These are phyloP conservation scores for Geopemphigus sp. DNA, from an alignment of 1,140 invertebrate species.

Conservation along the genomic window DNA sequence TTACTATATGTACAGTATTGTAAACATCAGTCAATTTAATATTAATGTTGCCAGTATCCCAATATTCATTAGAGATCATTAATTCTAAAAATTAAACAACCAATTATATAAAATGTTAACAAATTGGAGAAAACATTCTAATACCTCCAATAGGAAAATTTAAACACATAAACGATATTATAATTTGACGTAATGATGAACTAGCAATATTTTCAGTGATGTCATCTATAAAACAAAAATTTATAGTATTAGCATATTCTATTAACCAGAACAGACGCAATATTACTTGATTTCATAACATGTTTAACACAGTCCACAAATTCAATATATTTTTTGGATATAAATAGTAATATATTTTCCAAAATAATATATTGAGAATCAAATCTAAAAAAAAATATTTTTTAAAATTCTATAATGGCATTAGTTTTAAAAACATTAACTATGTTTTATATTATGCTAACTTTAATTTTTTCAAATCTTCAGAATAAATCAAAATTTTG, in stretches of 20 bases:
- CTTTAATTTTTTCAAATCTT: conserved; percentile 15
- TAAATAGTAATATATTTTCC: conserved; percentile 25
- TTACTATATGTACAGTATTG: conserved; percentile 6
- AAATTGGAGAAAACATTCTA: no score
- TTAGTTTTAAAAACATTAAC: no score
- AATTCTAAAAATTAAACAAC: conserved; percentile 23
- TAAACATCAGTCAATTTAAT: background rate
- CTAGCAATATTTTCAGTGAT: background rate
- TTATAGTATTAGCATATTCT: no score
- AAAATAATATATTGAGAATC: background rate
- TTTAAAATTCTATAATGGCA: no score
- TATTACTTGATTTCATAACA: conserved; percentile 23
- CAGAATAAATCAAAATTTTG: conserved; percentile 12
- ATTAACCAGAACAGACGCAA: no score
- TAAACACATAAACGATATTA: conserved; percentile 29
- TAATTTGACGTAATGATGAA: background rate
- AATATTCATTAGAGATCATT: background rate
- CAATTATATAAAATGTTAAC: no score
- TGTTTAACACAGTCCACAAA: conserved; percentile 24
- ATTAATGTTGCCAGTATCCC: background rate
- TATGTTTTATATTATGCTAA: no score
- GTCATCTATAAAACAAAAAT: conserved; percentile 1
- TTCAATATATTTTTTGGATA: conserved; percentile 22
- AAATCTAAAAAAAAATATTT: conserved; percentile 31
- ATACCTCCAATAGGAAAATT: conserved; percentile 37